Percentiles rank a stretch among this genome's conserved stretches.
Evolutionary conservation across 2,113 vertebrate genomes (phyloP).

Genomic region (Cephalopholis sonnerati): DNA sequence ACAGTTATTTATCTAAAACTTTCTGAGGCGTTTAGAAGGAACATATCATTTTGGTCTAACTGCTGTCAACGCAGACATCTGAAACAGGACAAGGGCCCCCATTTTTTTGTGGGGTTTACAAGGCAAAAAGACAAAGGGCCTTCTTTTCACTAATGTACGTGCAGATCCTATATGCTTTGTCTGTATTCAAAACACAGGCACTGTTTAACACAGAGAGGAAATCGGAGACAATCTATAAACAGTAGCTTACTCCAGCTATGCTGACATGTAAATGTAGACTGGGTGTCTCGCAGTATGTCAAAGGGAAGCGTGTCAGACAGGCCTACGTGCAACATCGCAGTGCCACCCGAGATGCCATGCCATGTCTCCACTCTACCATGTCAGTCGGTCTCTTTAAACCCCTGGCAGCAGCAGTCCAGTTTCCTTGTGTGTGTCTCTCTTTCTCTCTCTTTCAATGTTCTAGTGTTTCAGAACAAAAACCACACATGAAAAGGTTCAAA

Average conservation of each 20-base stretch:
- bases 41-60: too few relatives aligned
- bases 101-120: neutral
- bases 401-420: neutral
- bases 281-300: conserved; percentile 10
- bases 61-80: too few relatives aligned
- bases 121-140: neutral
- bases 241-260: neutral
- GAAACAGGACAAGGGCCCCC: too few relatives aligned
- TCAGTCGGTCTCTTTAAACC: conserved; percentile 44
- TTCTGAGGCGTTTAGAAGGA: too few relatives aligned
- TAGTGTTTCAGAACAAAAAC: neutral
- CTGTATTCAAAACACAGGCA: neutral
- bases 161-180: neutral
- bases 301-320: conserved; percentile 11
- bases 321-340: conserved; percentile 66
- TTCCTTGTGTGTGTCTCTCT: conserved; percentile 1
- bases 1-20: too few relatives aligned
- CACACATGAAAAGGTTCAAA: conserved; percentile 35
- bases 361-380: conserved; percentile 60
- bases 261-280: conserved; percentile 30
- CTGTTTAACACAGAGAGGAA: neutral
- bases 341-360: conserved; percentile 60
- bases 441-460: neutral
- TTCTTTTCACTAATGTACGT: neutral
- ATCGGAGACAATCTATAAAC: conserved; percentile 32